A percentile compares a stretch with the other conserved stretches of the same genome.
phyloP scores from a whole-genome alignment of 1,140 invertebrate genomes.

The Saccostrea glomerata region DNA sequence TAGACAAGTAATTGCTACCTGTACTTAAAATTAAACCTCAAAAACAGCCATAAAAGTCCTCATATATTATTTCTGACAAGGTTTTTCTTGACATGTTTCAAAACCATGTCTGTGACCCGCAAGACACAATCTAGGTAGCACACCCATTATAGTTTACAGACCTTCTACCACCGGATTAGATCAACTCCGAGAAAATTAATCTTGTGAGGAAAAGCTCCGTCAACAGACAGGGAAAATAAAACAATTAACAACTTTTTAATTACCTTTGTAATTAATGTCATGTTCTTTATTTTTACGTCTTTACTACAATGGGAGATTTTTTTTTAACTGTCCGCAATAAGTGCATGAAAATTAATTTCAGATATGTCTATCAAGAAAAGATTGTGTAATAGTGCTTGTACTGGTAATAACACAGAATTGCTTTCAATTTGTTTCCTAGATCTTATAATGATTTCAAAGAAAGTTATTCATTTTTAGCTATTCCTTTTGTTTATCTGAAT shows the following conservation, averaged over 20 bases:
- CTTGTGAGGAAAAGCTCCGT: neutral
- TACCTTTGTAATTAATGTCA: slow-evolving; percentile 9
- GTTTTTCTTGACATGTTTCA: neutral
- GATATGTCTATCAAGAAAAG: neutral
- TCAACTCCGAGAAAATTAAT: neutral
- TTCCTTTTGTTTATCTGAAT: too few species aligned
- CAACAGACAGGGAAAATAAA: neutral
- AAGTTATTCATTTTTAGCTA: too few species aligned
- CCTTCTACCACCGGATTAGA: slow-evolving; percentile 5
- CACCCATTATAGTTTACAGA: neutral
- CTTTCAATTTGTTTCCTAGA: too few species aligned
- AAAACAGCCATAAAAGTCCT: neutral
- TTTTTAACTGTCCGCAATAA: neutral
- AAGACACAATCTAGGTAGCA: neutral
- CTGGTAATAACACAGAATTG: too few species aligned
- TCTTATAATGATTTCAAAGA: too few species aligned
- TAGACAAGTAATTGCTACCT: neutral
- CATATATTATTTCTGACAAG: slow-evolving; percentile 8
- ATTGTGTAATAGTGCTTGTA: too few species aligned
- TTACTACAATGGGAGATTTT: neutral
- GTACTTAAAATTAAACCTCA: neutral
- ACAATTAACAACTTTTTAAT: slow-evolving; percentile 27
- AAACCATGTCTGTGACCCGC: neutral
- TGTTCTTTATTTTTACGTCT: neutral
- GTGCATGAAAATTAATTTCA: neutral